phyloP scores from a whole-genome alignment of 2,113 vertebrate species.

The Protomyctophum bolini region DNA sequence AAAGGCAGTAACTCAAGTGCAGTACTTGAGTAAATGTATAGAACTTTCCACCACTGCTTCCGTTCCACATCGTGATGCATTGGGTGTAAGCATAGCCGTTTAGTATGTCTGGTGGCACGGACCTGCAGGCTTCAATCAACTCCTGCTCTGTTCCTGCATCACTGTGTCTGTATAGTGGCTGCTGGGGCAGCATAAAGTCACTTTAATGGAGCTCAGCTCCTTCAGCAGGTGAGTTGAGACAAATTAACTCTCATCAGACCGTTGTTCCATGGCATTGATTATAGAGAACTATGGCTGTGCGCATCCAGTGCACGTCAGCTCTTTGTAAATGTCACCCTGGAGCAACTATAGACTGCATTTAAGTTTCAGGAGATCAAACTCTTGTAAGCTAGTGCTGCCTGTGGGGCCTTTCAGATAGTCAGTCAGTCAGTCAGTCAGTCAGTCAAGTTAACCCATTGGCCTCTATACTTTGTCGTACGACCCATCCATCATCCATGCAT shows the following conservation, averaged over 20 bases:
- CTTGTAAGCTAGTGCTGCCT: neutral
- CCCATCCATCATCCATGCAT: no score
- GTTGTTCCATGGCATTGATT: conserved; percentile 11
- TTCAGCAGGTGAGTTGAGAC: conserved; percentile 28
- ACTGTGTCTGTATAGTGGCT: conserved; percentile 9
- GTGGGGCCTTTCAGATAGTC: neutral
- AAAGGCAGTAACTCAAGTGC: no score
- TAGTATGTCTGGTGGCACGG: conserved; percentile 1
- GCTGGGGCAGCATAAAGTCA: conserved; percentile 5
- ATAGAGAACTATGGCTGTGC: conserved; percentile 7
- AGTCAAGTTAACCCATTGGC: no score
- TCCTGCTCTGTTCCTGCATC: conserved; percentile 25
- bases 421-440: no score
- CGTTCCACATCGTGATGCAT: no score
- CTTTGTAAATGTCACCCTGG: conserved; percentile 31
- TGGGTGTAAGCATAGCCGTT: no score
- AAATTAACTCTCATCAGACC: conserved; percentile 32
- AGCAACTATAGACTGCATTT: neutral
- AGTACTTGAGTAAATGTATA: neutral
- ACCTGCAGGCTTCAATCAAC: neutral
- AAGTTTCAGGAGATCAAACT: neutral
- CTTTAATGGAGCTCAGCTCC: conserved; percentile 20
- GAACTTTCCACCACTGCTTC: neutral
- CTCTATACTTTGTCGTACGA: no score
- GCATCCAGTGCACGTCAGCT: conserved; percentile 22